Evolutionary conservation across 2,888 invertebrate species (phyloP), one percentile per base, ranked within the genome.

Genomic region (Meloe dianella): DNA sequence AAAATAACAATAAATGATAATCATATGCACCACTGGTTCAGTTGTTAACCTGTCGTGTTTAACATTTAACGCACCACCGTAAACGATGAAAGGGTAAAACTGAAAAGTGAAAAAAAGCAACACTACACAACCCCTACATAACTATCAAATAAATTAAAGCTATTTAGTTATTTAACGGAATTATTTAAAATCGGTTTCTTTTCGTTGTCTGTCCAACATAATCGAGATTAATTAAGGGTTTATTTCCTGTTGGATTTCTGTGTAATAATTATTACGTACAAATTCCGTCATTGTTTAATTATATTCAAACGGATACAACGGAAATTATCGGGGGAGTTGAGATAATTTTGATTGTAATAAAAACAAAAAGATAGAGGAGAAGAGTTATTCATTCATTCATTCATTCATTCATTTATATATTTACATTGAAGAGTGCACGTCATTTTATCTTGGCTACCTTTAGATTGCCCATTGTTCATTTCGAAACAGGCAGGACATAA

Each of bases 311-410:
- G 66, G 63, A 64, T 70, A 66, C 71, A 77, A 72, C 78, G 78
- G 78, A 78, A 77, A 76, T 75, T 71, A 63, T 66, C 71, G 73
- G 78, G 27, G 77, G 78, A 78, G 78, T 76, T 78, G 78, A 75
- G 75, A 78, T 75, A 78, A 78, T 78, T 77, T 76, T 73, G n/a
- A 76, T 78, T 78, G 76, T 77, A 77, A 58, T 67, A 67, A 73
- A 73, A 77, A 20, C 7, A 47, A 51, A 4, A 4, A 24, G 5
- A 41, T 4, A 41, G 41, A 22, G 10, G 14, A 76, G 76, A 77
- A 77, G 77, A 79, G 75, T 74, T 74, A 70, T 74, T 74, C 76
- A 76, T 78, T 77, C 74, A 75, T 72, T 51, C 24, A 22, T 51
- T 41, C 41, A 41, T 41, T 35, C 35, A 35, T 35, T 70, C 9